Evolutionary conservation across 2,888 invertebrate genomes (phyloP), one percentile per base, ranked within the genome.

Genomic region (Brachyptera risi): DNA sequence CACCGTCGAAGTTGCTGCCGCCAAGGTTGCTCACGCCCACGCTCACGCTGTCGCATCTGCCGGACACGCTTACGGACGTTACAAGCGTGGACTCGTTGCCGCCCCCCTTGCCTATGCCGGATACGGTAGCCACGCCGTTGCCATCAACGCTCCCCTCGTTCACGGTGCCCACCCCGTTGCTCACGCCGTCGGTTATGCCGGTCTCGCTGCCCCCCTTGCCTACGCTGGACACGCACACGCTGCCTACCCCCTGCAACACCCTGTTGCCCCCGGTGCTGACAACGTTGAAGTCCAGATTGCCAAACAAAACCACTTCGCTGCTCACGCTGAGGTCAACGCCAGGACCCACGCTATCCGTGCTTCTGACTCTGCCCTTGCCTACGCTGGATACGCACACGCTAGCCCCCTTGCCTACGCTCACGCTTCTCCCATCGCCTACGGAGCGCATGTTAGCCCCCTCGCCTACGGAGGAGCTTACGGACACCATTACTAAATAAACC

Each of bases 1-100:
- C 59, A 78, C 79, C 2, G 75, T 74, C 31, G 80, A 79, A 69
- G 78, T 79, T 1, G 77, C 79, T 56, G 77, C 78, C 44, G 83
- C 81, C 60, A 81, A 78, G 70, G 75, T 76, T 21, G 19, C 44
- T 21, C 5, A n/a, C 15, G 15, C 21, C 5, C 9, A 50, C 3
- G 40, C 44, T 19, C 19, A n/a, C 19, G 17, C 44, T 11, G 17
- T 44, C 15, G 40, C 59, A n/a, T 23, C 26, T 15, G 17, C n/a
- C 38, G 38, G 50, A n/a, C 13, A 23, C 27, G n/a, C n/a, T n/a
- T n/a, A n/a, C n/a, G n/a, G n/a, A n/a, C 31, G 47, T 35, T 37
- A 23, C 47, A 15, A 31, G 21, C 19, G 47, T 37, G n/a, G 47
- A 26, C 37, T 49, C 49, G n/a, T n/a, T n/a, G n/a, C n/a, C 44